Conservation (phyloP, 92 coral and sea anemone genomes). For the Pocillopora meandrina region DNA sequence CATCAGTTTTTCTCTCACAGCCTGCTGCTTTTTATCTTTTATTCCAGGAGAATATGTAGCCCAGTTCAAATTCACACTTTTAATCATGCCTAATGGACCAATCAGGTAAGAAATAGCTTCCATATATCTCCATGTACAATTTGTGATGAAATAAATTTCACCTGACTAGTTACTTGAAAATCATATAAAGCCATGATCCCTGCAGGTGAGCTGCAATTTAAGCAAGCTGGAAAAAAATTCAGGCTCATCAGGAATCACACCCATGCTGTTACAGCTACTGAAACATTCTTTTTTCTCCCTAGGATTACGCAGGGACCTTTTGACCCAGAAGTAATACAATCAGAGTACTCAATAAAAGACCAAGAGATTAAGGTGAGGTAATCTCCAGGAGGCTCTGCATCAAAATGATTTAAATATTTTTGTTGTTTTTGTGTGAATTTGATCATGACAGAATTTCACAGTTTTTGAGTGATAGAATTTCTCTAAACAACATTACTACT, state of each 20-base stretch:
- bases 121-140: neutral
- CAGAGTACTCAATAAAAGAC: conserved; percentile 90
- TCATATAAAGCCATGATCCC: too few relatives aligned
- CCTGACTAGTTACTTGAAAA: too few relatives aligned
- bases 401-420: too few relatives aligned
- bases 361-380: conserved; percentile 81
- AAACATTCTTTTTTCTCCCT: neutral
- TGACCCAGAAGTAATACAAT: conserved; percentile 79
- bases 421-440: too few relatives aligned
- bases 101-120: conserved; percentile 60
- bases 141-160: too few relatives aligned
- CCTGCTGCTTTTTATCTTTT: neutral
- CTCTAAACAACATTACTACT: too few relatives aligned
- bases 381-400: neutral
- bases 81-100: conserved; percentile 95
- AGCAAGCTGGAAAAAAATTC: too few relatives aligned
- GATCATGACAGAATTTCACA: too few relatives aligned
- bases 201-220: too few relatives aligned
- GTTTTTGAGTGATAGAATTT: too few relatives aligned
- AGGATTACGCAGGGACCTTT: conserved; percentile 98
- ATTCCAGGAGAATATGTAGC: conserved; percentile 93
- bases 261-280: too few relatives aligned
- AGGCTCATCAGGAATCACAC: too few relatives aligned
- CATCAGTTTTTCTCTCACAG: neutral
- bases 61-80: conserved; percentile 93